Base-by-base conservation (phyloP, 2,113 vertebrate species). In the Camelus dromedarius region DNA sequence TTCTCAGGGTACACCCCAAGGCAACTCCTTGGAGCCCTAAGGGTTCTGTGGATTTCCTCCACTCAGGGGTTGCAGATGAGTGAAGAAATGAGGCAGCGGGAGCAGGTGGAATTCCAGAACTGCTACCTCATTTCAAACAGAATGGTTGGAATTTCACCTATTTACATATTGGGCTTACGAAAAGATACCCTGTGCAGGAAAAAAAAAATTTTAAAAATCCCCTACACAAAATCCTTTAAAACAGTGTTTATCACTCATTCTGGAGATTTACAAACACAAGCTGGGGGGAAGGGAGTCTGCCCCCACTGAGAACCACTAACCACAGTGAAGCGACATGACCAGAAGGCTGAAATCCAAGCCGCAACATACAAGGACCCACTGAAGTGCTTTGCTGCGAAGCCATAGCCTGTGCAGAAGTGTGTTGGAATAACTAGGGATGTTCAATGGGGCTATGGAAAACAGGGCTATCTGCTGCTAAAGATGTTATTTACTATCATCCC, bases 141-240 rank as follows among this genome's bases (percentile, higher is more conserved):
- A 64, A 67, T 28, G 16, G n/a, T 19, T 89, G 24, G 28, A 73
- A 42, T 79, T 66, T n/a, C 48, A 66, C 35, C 58, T 72, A 12
- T 82, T 50, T 79, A 72, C 66, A 35, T 19, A 35, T 6, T 32
- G 14, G 64, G 24, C 4, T 79, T 88, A 60, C 6, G 38, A 79
- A 94, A 88, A 88, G 30, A 73, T 73, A 89, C 70, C 46, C 20
- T 72, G 2, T 38, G 77, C 38, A 14, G 4, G 10, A 5, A 1
- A 20, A 26, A 42, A 30, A 6, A 6, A 32, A 48, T 86, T 62
- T 16, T 3, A 16, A 73, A 82, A 83, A 76, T 69, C 38, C 24
- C 8, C 28, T 30, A 42, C 62, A 82, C 10, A 92, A 54, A 93
- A 92, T 54, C n/a, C 54, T 72, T 95, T 89, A 75, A 85, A 86